phyloP scores from a whole-genome alignment of 2,888 invertebrate species.

The Sinopyrophorus schimmeli region DNA sequence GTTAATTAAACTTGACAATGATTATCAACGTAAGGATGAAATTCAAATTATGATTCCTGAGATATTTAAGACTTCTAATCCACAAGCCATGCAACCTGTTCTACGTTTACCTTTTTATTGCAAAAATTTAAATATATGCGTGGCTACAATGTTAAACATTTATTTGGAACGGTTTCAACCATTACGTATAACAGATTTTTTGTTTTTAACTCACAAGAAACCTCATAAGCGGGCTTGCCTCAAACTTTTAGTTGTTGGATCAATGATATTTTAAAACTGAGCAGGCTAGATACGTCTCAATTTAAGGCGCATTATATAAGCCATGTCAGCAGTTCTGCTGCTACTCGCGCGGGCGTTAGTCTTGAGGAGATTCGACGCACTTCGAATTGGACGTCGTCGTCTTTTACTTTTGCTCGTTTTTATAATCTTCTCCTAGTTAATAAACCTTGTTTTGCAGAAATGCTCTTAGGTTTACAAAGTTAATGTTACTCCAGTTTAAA shows the following conservation, averaged over 20 bases:
- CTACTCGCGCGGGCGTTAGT: conserved; percentile 28
- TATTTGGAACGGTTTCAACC: background rate
- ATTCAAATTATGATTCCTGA: conserved; percentile 32
- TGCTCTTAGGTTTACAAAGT: conserved; percentile 8
- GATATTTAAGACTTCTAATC: conserved; percentile 20
- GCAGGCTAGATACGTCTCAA: conserved; percentile 31
- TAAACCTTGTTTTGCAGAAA: conserved; percentile 15
- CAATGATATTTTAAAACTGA: conserved; percentile 30
- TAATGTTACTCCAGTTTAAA: too few relatives aligned
- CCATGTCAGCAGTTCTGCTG: conserved; percentile 39
- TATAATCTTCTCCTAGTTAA: conserved; percentile 19
- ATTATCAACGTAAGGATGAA: background rate
- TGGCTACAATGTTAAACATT: background rate
- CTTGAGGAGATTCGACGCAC: conserved; percentile 32
- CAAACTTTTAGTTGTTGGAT: conserved; percentile 36
- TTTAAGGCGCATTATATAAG: conserved; percentile 33
- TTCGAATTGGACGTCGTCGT: conserved; percentile 36
- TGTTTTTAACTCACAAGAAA: background rate
- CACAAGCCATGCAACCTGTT: conserved; percentile 18
- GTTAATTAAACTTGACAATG: conserved; percentile 25
- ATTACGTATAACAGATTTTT: background rate
- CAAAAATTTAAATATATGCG: background rate
- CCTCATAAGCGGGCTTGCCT: conserved; percentile 20
- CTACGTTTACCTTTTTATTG: conserved; percentile 9
- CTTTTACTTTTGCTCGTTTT: conserved; percentile 34